Percentiles rank a stretch among this genome's conserved stretches.
Evolutionary conservation across 2,888 invertebrate species (phyloP).

Genomic region (Erebia aethiops): DNA sequence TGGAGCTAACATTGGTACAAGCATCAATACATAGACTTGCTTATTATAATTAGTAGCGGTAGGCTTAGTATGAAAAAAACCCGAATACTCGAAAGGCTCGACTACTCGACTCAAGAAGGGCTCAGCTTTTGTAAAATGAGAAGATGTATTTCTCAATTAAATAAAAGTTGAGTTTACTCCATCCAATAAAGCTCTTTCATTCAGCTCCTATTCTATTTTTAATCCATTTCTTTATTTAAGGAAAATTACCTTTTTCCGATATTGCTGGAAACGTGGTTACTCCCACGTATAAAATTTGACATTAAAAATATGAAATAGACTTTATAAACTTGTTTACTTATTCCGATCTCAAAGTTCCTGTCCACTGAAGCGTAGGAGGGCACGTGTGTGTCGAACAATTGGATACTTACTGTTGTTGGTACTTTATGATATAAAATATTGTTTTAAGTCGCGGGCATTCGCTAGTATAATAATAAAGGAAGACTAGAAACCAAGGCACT

Average conservation of each 20-base stretch:
- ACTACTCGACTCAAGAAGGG: neutral
- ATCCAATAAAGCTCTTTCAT: neutral
- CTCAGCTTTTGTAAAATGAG: slow-evolving; percentile 3
- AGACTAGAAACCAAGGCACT: too few species aligned
- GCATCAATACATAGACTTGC: too few species aligned
- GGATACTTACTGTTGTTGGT: too few species aligned
- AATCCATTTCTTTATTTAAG: neutral
- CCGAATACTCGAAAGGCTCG: neutral
- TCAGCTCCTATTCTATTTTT: neutral
- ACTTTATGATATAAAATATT: too few species aligned
- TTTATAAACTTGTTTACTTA: neutral
- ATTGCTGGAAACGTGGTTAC: neutral
- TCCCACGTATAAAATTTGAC: neutral
- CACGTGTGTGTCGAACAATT: too few species aligned
- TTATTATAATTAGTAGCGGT: too few species aligned
- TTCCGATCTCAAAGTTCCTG: too few species aligned
- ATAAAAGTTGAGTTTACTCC: neutral
- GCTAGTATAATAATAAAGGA: too few species aligned
- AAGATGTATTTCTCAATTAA: neutral
- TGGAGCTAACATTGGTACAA: too few species aligned
- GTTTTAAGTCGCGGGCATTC: too few species aligned
- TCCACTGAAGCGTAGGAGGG: too few species aligned
- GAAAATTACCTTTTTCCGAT: neutral
- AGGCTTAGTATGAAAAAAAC: neutral
- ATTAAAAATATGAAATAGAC: neutral